Evolutionary conservation across 2,888 invertebrate genomes (phyloP).

Genomic region (Lepetodrilus schrolli): DNA sequence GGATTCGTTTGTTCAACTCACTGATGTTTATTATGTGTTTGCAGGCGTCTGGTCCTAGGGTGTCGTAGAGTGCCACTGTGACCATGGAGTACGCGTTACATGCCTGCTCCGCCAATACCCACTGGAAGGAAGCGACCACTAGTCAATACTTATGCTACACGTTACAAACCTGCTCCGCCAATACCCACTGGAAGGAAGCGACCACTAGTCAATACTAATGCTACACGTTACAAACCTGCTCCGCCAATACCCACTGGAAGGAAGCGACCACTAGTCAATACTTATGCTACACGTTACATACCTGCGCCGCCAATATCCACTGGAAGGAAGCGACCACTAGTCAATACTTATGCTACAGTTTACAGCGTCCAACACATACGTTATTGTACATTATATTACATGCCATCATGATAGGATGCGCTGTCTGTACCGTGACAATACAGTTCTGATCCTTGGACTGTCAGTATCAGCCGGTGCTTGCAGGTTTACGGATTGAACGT

Average conservation of each 20-base stretch:
- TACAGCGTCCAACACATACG: too few species aligned
- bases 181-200: conserved; percentile 82
- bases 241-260: conserved; percentile 88
- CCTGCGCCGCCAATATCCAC: conserved; percentile 90
- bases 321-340: conserved; percentile 43
- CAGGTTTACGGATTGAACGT: too few species aligned
- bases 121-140: conserved; percentile 75
- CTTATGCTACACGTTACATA: neutral
- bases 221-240: conserved; percentile 74
- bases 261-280: neutral
- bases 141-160: neutral
- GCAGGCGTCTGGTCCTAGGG: conserved; percentile 78
- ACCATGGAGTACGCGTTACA: conserved; percentile 96
- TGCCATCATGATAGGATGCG: too few species aligned
- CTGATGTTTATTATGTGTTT: conserved; percentile 81
- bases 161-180: conserved; percentile 81
- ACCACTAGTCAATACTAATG: neutral
- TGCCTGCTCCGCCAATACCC: conserved; percentile 95
- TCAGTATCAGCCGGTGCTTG: too few species aligned
- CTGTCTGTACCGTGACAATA: too few species aligned
- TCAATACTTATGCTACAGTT: neutral
- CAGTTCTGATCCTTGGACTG: too few species aligned
- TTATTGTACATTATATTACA: too few species aligned
- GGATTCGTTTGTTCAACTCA: too few species aligned
- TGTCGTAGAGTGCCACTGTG: conserved; percentile 96